Conservation (phyloP, 2,797 vertebrate genomes). For the Poliocrania exsul region DNA sequence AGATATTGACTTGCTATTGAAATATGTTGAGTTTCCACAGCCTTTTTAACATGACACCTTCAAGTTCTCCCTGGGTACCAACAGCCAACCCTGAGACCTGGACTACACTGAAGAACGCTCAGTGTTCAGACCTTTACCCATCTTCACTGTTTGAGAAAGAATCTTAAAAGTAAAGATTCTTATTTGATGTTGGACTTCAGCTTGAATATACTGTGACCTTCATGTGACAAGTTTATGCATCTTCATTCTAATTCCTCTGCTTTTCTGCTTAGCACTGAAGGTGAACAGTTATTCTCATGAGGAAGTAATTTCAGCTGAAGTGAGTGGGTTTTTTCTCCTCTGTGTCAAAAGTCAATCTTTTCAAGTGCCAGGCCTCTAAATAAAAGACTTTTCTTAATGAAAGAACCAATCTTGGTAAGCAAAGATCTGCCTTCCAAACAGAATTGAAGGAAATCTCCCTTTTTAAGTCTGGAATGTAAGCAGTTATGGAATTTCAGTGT, state of each 20-base stretch:
- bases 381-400: slow-evolving; percentile 31
- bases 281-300: background rate
- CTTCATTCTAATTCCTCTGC: background rate
- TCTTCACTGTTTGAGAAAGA: background rate
- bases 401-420: background rate
- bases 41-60: background rate
- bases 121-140: background rate
- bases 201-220: background rate
- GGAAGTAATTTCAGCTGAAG: background rate
- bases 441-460: slow-evolving; percentile 40
- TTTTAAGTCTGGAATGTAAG: slow-evolving; percentile 61
- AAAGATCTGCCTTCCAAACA: slow-evolving; percentile 31
- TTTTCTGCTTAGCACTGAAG: background rate
- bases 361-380: background rate
- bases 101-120: background rate
- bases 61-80: background rate
- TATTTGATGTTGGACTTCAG: background rate
- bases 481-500: slow-evolving; percentile 52
- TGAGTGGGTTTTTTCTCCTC: background rate
- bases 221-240: background rate
- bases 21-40: background rate
- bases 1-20: background rate
- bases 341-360: background rate
- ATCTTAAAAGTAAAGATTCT: background rate
- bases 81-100: background rate